Conservation (phyloP, 2,797 vertebrate species). For the Tadarida brasiliensis region DNA sequence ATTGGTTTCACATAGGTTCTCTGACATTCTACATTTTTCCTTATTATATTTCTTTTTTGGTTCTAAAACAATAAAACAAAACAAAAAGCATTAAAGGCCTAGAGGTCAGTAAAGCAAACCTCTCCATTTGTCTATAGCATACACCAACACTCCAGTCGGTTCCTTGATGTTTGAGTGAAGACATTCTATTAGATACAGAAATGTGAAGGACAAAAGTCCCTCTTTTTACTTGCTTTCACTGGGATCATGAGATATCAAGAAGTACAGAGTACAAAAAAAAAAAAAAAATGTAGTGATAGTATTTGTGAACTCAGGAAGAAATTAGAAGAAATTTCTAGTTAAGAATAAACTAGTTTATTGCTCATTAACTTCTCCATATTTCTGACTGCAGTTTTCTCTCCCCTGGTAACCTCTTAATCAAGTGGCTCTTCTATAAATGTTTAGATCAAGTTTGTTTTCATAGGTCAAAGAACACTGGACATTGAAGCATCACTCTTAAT, state of each 20-base stretch:
- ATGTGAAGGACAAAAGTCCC: background rate
- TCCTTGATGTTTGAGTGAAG: conserved; percentile 40
- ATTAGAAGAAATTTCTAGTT: background rate
- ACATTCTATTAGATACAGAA: background rate
- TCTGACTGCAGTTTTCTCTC: background rate
- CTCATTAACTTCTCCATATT: background rate
- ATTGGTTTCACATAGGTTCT: background rate
- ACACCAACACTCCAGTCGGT: background rate
- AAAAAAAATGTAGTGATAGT: background rate
- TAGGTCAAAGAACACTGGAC: background rate
- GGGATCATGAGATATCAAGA: background rate
- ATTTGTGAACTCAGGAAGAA: background rate
- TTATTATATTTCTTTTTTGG: background rate
- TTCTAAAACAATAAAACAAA: background rate
- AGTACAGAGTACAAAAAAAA: background rate
- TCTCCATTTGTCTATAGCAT: background rate
- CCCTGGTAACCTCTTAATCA: background rate
- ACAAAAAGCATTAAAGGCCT: background rate
- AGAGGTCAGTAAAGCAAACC: background rate
- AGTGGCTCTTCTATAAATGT: background rate
- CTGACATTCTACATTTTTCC: background rate
- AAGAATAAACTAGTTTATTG: background rate
- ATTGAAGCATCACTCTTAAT: background rate
- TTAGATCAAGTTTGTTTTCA: background rate
- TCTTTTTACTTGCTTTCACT: background rate